Base-by-base conservation (phyloP, 2,888 invertebrate species). In the Cybosia mesomella region DNA sequence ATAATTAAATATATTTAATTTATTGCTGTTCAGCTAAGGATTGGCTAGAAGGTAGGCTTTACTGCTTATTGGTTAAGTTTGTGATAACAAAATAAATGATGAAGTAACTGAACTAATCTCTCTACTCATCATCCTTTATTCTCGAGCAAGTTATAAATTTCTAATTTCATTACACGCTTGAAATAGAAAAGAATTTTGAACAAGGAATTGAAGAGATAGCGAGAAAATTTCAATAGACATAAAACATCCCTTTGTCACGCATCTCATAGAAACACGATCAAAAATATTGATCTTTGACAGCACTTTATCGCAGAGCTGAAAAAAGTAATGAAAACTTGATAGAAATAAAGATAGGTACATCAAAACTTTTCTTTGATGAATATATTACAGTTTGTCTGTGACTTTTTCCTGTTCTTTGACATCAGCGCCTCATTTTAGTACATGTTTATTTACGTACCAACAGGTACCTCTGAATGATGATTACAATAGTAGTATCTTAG, bases 321-420 rank as follows among this genome's bases (percentile, higher is more conserved):
- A 71, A 74, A 72, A 76, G 73, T 77, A 68, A 76, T 77, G 77
- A 81, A 79, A 71, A 75, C 70, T 67, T 59, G 55, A 49, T 49
- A 24, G 28, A 15, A 58, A 70, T 79, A 57, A n/a, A n/a, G n/a
- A n/a, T n/a, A n/a, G n/a, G n/a, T n/a, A n/a, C n/a, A n/a, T n/a
- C n/a, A n/a, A n/a, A n/a, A n/a, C 60, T 77, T 79, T 77, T 71
- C 49, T 71, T 74, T 76, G 72, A 74, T 74, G 64, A 71, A 72
- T 70, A 63, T 67, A 73, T 66, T 72, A 71, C 68, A 64, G 65
- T 32, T 66, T 57, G 70, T 72, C 70, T 65, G 77, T 64, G 58
- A 66, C 67, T 75, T 79, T 80, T 77, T 75, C 75, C 34, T 66
- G 49, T 9, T 49, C 43, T 9, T 49, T 49, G 43, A 43, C 43